A percentile compares a stretch with the other conserved stretches of the same genome.
Conservation (phyloP, 2,113 vertebrate species). For the Mormyrus lacerda region DNA sequence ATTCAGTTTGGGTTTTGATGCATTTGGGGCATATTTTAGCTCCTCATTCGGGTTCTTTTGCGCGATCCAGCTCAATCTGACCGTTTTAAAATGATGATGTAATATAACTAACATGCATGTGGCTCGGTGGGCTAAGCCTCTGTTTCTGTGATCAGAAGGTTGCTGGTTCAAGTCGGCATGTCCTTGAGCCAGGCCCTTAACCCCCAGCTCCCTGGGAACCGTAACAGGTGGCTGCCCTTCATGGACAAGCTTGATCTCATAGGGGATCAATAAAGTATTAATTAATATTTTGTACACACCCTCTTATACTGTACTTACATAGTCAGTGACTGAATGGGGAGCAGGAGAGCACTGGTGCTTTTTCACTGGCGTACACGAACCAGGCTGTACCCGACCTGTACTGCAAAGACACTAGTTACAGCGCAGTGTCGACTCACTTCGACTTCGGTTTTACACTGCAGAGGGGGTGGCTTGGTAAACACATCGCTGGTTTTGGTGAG, state of each 20-base stretch:
- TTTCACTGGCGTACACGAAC: neutral
- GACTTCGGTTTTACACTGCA: neutral
- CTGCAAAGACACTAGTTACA: neutral
- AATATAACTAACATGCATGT: neutral
- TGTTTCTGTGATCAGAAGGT: neutral
- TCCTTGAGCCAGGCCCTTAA: neutral
- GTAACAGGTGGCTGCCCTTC: neutral
- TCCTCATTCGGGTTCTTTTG: constrained; percentile 49
- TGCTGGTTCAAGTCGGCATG: neutral
- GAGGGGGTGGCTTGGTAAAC: neutral
- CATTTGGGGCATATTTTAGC: constrained; percentile 50
- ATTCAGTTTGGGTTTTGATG: constrained; percentile 63
- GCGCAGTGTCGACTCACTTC: neutral
- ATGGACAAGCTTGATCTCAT: neutral
- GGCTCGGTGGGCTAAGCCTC: neutral
- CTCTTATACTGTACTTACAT: neutral
- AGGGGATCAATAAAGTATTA: neutral
- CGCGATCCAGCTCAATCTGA: neutral
- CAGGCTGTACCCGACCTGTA: neutral
- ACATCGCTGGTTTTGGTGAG: neutral
- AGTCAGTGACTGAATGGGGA: neutral
- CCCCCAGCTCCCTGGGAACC: neutral
- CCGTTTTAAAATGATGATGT: neutral
- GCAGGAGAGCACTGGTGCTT: neutral
- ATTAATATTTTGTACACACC: neutral